Conservation (phyloP, 2,113 vertebrate species). For the Sylvietta virens region DNA sequence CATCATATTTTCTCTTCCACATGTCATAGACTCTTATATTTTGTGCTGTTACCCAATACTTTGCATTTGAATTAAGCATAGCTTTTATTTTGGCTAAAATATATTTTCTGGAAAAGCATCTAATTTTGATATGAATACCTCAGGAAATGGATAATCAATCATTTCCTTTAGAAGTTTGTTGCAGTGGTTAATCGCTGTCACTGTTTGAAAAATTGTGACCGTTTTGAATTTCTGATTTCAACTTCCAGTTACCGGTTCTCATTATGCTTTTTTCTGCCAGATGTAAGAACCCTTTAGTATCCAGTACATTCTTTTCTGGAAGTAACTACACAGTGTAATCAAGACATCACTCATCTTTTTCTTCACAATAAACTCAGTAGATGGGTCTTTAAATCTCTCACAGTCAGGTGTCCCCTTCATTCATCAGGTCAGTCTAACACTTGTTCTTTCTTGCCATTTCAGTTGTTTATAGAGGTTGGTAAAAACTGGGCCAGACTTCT, state of each 20-base stretch:
- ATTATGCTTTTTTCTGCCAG: conserved; percentile 57
- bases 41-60: conserved; percentile 28
- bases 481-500: not conserved
- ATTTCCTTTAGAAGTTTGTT: conserved; percentile 55
- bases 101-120: conserved; percentile 50
- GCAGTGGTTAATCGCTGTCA: conserved; percentile 55
- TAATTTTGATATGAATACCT: conserved; percentile 56
- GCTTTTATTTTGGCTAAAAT: conserved; percentile 52
- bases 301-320: not conserved
- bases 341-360: not conserved
- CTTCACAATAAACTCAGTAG: not conserved
- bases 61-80: conserved; percentile 46
- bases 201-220: conserved; percentile 54
- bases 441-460: not conserved
- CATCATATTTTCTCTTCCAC: not conserved
- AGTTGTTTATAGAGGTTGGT: not conserved
- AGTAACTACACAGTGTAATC: not conserved
- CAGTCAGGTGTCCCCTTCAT: not conserved
- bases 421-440: not conserved
- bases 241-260: conserved; percentile 62
- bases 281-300: conserved; percentile 61
- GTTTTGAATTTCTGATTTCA: conserved; percentile 65
- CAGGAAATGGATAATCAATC: conserved; percentile 58
- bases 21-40: not conserved
- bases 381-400: not conserved